These are phyloP conservation scores for Mythimna loreyi DNA, from an alignment of 2,888 invertebrate genomes.

Conservation along the genomic window DNA sequence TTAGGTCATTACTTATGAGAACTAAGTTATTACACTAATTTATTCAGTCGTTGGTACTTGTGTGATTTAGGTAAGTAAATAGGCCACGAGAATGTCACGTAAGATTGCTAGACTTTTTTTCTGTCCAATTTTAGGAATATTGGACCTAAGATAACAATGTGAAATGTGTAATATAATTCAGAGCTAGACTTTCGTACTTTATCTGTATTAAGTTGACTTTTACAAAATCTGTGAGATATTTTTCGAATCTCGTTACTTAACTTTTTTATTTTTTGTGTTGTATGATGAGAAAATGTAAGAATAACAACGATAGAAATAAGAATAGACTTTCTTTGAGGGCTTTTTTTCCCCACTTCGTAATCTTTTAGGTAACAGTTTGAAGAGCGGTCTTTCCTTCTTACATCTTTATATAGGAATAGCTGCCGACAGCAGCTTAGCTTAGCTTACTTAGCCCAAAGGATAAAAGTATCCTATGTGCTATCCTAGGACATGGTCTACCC, in stretches of 20 bases:
- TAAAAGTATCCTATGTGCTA: too few species aligned
- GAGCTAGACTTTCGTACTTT: background rate
- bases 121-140: background rate
- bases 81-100: background rate
- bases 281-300: slow-evolving; percentile 4
- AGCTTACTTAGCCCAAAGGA: too few species aligned
- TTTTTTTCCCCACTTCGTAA: background rate
- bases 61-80: background rate
- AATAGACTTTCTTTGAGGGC: background rate
- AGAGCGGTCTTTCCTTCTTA: background rate
- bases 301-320: slow-evolving; percentile 1
- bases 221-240: background rate
- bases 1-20: background rate
- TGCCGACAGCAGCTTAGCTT: too few species aligned
- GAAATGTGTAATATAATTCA: slow-evolving; percentile 7
- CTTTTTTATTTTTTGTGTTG: background rate
- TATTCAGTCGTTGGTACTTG: background rate
- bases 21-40: slow-evolving; percentile 7
- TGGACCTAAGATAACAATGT: background rate
- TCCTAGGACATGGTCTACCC: too few species aligned
- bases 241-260: background rate
- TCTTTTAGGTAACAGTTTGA: slow-evolving; percentile 4
- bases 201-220: slow-evolving; percentile 12
- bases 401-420: background rate
- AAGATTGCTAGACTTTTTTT: background rate